Evolutionary conservation across 2,113 vertebrate species (phyloP), one percentile per base, ranked within the genome.

Genomic region (Platysteira castanea): DNA sequence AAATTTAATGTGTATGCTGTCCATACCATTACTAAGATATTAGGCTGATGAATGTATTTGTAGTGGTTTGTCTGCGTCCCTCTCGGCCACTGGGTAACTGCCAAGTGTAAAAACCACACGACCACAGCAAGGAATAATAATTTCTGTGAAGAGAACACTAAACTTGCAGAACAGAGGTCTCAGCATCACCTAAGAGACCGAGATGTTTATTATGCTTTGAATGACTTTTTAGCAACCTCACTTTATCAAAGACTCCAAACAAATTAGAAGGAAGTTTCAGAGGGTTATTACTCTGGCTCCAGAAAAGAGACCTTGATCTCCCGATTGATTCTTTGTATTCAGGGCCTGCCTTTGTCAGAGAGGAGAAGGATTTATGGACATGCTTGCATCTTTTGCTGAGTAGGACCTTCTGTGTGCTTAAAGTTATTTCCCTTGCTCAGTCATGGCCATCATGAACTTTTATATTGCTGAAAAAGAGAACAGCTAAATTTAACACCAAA

Each of bases 291-390:
- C 71, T 50, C n/a, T 47, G 87, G 10, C 30, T 80, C 35, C 11
- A 59, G 67, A 90, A 80, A 67, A 76, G 46, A 87, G 63, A 54
- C 84, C 87, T 96, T 91, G 90, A 80, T 93, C 87, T 91, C 24
- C 30, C 70, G 54, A 80, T 31, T 59, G 42, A 90, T 93, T 91
- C 42, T 57, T 69, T 54, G 21, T 53, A 39, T 9, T 3, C 22
- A 44, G 47, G 33, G 33, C 57, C 39, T 68, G 42, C 59, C 74
- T 85, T 54, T 89, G 60, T 73, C 60, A 54, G 57, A 10, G 8
- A 73, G 35, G 50, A 27, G 84, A 49, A 68, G 75, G 56, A 93
- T 90, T 96, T 96, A 96, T 93, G 81, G 57, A 65, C 35, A 4
- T 30, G 28, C 57, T 82, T 84, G 9, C 9, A 15, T 90, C 77